These are phyloP conservation scores for Ailuropoda melanoleuca DNA, from an alignment of 2,113 vertebrate species.

Conservation along the genomic window DNA sequence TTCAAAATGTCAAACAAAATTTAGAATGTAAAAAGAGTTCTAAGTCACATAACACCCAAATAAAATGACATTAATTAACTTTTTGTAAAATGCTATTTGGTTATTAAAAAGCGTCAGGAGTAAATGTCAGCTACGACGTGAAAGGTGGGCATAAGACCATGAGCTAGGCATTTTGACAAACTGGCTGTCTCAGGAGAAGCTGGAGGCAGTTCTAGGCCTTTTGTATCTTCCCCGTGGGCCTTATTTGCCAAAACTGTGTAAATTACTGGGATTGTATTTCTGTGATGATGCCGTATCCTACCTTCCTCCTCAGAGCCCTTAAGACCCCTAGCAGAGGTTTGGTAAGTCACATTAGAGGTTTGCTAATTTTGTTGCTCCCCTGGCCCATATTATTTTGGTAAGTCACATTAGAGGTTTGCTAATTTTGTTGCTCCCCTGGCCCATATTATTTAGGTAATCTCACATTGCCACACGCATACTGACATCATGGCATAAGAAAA, in stretches of 20 bases:
- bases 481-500: background rate
- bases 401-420: too few species aligned
- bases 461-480: background rate
- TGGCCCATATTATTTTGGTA: constrained; percentile 2
- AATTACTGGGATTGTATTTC: constrained; percentile 60
- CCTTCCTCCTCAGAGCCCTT: background rate
- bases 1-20: constrained; percentile 62
- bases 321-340: background rate
- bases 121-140: constrained; percentile 3
- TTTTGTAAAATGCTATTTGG: constrained; percentile 2
- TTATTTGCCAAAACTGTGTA: constrained; percentile 61
- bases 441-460: constrained; percentile 46
- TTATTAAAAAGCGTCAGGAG: constrained; percentile 62
- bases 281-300: background rate
- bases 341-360: background rate
- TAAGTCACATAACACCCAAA: constrained; percentile 54
- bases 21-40: background rate
- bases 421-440: constrained; percentile 48
- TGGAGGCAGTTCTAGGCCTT: background rate
- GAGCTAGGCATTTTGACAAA: constrained; percentile 4
- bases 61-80: constrained; percentile 67
- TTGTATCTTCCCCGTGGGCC: constrained; percentile 34
- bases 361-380: constrained; percentile 57
- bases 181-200: background rate
- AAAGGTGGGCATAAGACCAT: background rate